Conservation (phyloP, 2,888 invertebrate genomes). For the Argynnis bischoffii region DNA sequence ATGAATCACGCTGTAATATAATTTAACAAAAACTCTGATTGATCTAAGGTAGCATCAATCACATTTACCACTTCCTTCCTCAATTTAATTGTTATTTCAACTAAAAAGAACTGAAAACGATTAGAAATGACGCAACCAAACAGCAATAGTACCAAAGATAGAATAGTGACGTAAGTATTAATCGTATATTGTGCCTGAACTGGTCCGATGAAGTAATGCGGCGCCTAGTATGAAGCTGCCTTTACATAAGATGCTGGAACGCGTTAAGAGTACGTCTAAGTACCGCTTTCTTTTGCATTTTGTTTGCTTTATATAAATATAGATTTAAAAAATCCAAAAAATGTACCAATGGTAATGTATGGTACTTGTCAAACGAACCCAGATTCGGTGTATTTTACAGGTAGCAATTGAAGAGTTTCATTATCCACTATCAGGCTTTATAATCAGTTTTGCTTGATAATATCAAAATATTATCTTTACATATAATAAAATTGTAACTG, state of each 20-base stretch:
- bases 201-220: constrained; percentile 30
- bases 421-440: no score
- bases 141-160: constrained; percentile 43
- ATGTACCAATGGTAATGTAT: no score
- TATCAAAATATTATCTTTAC: no score
- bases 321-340: no score
- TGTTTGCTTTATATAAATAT: not conserved
- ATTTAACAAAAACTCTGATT: not conserved
- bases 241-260: not conserved
- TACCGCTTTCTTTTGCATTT: not conserved
- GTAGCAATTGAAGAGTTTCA: no score
- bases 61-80: constrained; percentile 25
- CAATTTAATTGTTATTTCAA: constrained; percentile 21
- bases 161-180: constrained; percentile 45
- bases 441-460: no score
- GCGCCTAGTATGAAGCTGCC: constrained; percentile 9
- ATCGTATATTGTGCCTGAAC: constrained; percentile 44
- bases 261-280: not conserved
- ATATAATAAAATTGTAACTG: no score
- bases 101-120: constrained; percentile 27
- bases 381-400: no score
- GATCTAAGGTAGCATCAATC: not conserved
- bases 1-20: not conserved
- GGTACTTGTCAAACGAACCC: not conserved
- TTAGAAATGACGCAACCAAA: constrained; percentile 34